Evolutionary conservation across 1,140 invertebrate genomes (phyloP).

Genomic region (Papilio aristodemus): DNA sequence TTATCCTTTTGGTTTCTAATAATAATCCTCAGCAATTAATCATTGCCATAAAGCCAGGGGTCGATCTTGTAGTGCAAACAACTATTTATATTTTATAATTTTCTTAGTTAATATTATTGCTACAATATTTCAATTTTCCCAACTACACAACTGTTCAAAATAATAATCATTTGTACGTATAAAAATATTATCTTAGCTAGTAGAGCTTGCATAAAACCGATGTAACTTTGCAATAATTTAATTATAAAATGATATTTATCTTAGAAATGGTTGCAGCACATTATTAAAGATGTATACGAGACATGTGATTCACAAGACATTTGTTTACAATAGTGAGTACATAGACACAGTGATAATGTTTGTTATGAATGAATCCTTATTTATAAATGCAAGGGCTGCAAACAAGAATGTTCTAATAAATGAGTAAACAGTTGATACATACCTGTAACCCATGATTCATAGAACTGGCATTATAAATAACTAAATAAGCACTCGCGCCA

Average conservation of each 20-base stretch:
- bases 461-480: not conserved
- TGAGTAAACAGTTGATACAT: not conserved
- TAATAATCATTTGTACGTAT: too few relatives aligned
- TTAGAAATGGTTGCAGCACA: not conserved
- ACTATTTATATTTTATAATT: too few relatives aligned
- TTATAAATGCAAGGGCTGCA: not conserved
- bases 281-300: not conserved
- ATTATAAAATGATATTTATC: slow-evolving; percentile 6
- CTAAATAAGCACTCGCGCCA: too few relatives aligned
- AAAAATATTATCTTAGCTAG: not conserved
- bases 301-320: slow-evolving; percentile 3
- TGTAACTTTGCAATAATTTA: not conserved
- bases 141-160: too few relatives aligned
- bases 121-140: too few relatives aligned
- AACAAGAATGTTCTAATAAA: not conserved
- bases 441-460: not conserved
- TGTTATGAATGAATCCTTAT: not conserved
- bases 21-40: too few relatives aligned
- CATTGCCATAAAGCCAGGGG: too few relatives aligned
- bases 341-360: slow-evolving; percentile 1
- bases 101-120: too few relatives aligned
- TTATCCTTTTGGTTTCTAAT: too few relatives aligned
- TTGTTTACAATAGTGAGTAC: not conserved
- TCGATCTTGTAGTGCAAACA: too few relatives aligned
- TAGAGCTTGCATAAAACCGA: not conserved